Evolutionary conservation across 2,888 invertebrate species (phyloP), one percentile per base, ranked within the genome.

Genomic region (Agonopterix heracliana): DNA sequence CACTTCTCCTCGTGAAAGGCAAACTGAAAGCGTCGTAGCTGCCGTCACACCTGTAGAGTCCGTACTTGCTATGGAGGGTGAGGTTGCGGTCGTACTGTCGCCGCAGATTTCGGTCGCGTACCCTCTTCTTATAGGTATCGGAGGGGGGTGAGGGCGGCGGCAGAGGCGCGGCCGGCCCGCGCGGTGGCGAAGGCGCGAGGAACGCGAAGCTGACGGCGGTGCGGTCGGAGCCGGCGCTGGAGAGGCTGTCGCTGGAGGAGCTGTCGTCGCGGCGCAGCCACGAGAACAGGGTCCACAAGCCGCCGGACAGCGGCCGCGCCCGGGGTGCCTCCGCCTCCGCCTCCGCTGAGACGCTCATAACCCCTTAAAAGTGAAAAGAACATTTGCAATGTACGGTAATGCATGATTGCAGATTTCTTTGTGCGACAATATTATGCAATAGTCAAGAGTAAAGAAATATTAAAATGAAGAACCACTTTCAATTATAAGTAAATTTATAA

Each of bases 191-290:
- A 53, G 93, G 90, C 47, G 89, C 73, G 56, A 93, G 89, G 72
- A 92, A 94, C 12, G 93, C 92, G 69, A 95, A 94, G 66, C 94
- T 94, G 41, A 91, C 91, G 12, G 91, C 93, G 9, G 94, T 93
- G 46, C 93, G 92, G 50, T 92, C 93, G 61, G 94, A 94, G 66
- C 92, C 91, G 46, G 90, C 89, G 59, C 93, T 93, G 61, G 91
- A 91, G 55, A 93, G 82, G 71, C 93, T 93, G 34, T 81, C 84
- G 59, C 63, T 75, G 44, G 76, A 74, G 34, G 72, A 68, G 49
- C 84, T 74, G 54, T 90, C 89, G 57, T 85, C 85, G 55, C 92
- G 91, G 56, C 92, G 92, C 71, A 94, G 91, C 94, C 94, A 94
- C 79, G 91, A 91, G 69, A 94, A 90, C 68, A 94, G 86, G 49